Conservation (phyloP, 2,113 vertebrate species). For the Nematolebias whitei region DNA sequence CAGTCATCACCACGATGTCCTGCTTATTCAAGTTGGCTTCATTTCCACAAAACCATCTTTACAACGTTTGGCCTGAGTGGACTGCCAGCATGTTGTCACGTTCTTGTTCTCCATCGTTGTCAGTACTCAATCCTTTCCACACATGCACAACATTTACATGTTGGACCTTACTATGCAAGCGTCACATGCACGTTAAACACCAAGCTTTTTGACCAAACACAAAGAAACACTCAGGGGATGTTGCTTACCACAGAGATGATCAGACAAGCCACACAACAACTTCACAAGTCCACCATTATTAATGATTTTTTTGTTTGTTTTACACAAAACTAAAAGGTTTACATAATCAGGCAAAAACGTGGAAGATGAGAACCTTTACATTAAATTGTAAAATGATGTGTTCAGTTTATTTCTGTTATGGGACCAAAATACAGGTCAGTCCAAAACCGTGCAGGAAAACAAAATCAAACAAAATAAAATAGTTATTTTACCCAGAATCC, state of each 20-base stretch:
- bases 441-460: neutral
- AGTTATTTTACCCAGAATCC: neutral
- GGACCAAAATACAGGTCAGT: neutral
- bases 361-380: neutral
- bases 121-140: neutral
- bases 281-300: neutral
- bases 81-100: neutral
- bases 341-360: too few species aligned
- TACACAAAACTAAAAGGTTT: neutral
- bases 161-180: neutral
- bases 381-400: too few species aligned
- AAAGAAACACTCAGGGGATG: neutral
- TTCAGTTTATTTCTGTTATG: too few species aligned
- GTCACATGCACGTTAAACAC: neutral
- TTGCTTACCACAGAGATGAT: neutral
- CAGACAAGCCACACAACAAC: neutral
- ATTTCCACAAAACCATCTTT: neutral
- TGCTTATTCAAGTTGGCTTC: neutral
- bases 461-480: constrained; percentile 2
- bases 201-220: neutral
- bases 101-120: neutral
- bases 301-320: neutral
- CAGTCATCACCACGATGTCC: neutral
- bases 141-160: neutral
- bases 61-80: neutral